Percentiles rank a stretch among this genome's conserved stretches.
Evolutionary conservation across 2,888 invertebrate species (phyloP).

Genomic region (Leptinotarsa juncta): DNA sequence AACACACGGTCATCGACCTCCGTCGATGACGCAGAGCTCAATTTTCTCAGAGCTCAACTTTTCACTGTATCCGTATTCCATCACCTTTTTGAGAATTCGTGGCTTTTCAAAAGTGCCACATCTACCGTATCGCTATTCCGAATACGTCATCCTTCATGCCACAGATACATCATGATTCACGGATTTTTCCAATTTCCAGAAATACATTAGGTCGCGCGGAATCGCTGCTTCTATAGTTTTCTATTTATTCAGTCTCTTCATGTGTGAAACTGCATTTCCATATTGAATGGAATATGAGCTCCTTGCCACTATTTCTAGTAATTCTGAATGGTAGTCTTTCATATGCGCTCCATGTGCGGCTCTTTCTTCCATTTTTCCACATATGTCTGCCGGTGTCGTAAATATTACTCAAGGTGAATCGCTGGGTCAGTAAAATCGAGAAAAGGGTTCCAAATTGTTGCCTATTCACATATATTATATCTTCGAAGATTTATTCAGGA

Average conservation of each 20-base stretch:
- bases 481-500: slow-evolving; percentile 24
- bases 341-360: neutral
- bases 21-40: no score
- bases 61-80: no score
- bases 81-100: no score
- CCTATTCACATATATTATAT: slow-evolving; percentile 23
- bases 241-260: neutral
- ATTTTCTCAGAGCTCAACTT: no score
- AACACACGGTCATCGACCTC: no score
- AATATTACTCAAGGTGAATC: slow-evolving; percentile 27
- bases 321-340: neutral
- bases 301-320: neutral
- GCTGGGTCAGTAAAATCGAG: slow-evolving; percentile 21
- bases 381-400: slow-evolving; percentile 22
- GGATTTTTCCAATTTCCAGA: neutral
- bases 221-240: neutral
- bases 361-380: neutral
- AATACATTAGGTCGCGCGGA: neutral
- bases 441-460: slow-evolving; percentile 27
- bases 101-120: no score
- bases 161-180: neutral
- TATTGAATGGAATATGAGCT: slow-evolving; percentile 5
- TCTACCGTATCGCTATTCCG: no score
- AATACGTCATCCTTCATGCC: neutral
- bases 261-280: slow-evolving; percentile 4